Evolutionary conservation across 2,888 invertebrate genomes (phyloP), one percentile per base, ranked within the genome.

Genomic region (Temnothorax unifasciatus): DNA sequence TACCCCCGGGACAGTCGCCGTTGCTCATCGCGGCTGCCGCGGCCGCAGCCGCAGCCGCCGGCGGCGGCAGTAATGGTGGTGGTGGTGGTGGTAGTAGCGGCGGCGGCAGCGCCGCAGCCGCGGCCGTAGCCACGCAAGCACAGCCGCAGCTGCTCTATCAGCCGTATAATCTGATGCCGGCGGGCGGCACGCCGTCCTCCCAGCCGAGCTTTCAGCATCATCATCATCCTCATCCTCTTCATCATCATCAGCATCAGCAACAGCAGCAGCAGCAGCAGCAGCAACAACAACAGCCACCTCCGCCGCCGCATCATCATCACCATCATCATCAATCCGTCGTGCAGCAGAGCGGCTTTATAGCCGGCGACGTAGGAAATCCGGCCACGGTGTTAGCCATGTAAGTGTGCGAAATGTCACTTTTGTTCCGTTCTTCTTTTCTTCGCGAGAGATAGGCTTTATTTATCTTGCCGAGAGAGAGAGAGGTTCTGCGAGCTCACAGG

Each of bases 111-210:
- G 83, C 85, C 41, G 75, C 85, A 44, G 87, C 86, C 79, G 79
- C 82, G 25, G 29, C 29, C 29, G 29, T 2, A 75, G 87, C 87
- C 64, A 82, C 86, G 79, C 92, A 91, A 87, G 88, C 90, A 64
- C 94, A 93, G 89, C 92, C 93, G 76, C 94, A 94, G 91, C 92
- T 93, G 89, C 93, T 94, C 83, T 94, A 94, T 92, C 94, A 95
- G 86, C 94, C 95, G 76, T 94, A 94, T 9, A 94, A 94, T 91
- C 92, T 94, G 85, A 93, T 94, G 88, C 93, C 93, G 85, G 86
- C 89, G 75, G 90, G 84, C 64, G 92, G 91, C 76, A 92, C 93
- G 83, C 92, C 92, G 54, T 91, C 93, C 87, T 90, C 90, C 83
- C 88, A 89, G 73, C 73, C 92, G 69, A 89, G 89, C 81, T 93